Base-by-base conservation (phyloP, 2,888 invertebrate species). In the Ennomos fuscantarius region DNA sequence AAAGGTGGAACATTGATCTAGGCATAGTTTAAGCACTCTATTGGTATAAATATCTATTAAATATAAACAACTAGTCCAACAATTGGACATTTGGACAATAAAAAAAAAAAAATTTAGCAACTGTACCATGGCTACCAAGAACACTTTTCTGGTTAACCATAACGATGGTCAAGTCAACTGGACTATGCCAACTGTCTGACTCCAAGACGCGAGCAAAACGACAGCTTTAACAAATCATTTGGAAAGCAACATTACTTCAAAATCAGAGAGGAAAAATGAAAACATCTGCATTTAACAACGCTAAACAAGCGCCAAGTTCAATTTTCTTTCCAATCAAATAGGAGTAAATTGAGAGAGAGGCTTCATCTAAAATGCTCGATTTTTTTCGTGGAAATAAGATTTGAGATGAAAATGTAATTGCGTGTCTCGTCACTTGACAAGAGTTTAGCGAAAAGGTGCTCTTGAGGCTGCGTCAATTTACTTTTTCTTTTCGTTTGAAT, bases 391-490 rank as follows among this genome's bases (percentile, higher is more conserved):
- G 64, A 80, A 78, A 82, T 79, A 76, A 77, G 74, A 80, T 80
- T 76, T 73, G 67, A 63, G 78, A 79, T 79, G 78, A 79, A 81
- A 85, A 81, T 73, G 81, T 84, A 85, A 86, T 85, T 82, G 81
- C 78, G 76, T 77, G 72, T 75, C 79, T 78, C 80, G 73, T 73
- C 74, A 72, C 73, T 76, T 78, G 81, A 79, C 80, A 81, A 80
- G 76, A 78, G 78, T 79, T 84, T 79, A 79, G 79, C 46, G 40
- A 45, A 46, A 49, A 35, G 34, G 49, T 40, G n/a, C 35, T 36
- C 10, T 24, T 24, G 11, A 35, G 31, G 45, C 34, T 59, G 13
- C 39, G 32, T 11, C 35, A 41, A 50, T 33, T 59, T 42, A 24
- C 37, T 52, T 41, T 48, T 35, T 12, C 0, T 42, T 35, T 37